phyloP scores from a whole-genome alignment of 2,797 vertebrate genomes.

The Pangasius mekongensis region DNA sequence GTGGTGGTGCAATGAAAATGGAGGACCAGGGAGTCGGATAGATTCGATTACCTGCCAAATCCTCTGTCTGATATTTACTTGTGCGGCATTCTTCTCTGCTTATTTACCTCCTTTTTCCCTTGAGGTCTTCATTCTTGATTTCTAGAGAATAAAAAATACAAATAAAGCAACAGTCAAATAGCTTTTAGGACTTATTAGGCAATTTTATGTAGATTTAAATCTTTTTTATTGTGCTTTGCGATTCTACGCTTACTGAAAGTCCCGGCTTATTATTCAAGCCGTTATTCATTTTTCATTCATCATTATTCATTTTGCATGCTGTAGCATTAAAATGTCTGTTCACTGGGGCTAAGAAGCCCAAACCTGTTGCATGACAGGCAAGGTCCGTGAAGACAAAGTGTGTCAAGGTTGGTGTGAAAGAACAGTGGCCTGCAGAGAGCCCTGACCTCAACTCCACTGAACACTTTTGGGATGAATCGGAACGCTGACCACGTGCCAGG shows the following conservation, averaged over 20 bases:
- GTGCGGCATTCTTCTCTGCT: constrained; percentile 7
- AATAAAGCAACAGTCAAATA: not conserved
- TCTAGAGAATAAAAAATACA: constrained; percentile 29
- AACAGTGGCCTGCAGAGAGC: not conserved
- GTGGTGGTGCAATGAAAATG: constrained; percentile 69
- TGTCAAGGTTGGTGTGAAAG: no score
- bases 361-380: not conserved
- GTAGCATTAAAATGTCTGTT: not conserved
- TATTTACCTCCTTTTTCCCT: constrained; percentile 22
- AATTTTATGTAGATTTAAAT: not conserved
- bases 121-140: not conserved
- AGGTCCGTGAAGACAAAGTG: not conserved
- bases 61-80: constrained; percentile 41
- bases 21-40: constrained; percentile 59
- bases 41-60: constrained; percentile 50
- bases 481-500: not conserved
- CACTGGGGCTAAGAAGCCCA: no score
- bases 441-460: not conserved
- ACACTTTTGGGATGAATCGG: not conserved
- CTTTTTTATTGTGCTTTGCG: not conserved
- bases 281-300: not conserved
- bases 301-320: not conserved
- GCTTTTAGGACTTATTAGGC: not conserved
- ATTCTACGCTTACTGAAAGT: not conserved
- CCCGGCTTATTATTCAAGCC: not conserved